phyloP scores from a whole-genome alignment of 2,113 vertebrate species.

The Coptodon rendalli region DNA sequence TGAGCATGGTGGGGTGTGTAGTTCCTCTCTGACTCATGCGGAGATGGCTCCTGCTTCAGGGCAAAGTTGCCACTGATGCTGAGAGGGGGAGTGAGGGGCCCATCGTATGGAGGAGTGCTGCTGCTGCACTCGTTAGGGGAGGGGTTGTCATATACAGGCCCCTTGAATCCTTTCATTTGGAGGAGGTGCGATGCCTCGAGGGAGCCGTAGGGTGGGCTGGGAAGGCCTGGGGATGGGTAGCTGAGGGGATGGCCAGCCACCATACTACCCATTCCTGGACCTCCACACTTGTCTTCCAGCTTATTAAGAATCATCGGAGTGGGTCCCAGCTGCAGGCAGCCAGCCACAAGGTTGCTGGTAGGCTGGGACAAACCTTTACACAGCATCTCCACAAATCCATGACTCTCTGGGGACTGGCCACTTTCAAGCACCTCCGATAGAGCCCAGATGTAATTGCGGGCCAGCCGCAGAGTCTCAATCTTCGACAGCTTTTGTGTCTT shows the following conservation, averaged over 20 bases:
- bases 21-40: slow-evolving; percentile 82
- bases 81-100: slow-evolving; percentile 87
- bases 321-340: slow-evolving; percentile 87
- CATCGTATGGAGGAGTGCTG: slow-evolving; percentile 87
- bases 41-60: slow-evolving; percentile 89
- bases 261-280: slow-evolving; percentile 41
- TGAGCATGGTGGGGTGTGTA: slow-evolving; percentile 68
- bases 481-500: slow-evolving; percentile 97
- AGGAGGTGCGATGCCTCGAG: slow-evolving; percentile 85
- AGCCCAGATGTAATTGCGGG: slow-evolving; percentile 97
- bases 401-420: slow-evolving; percentile 85
- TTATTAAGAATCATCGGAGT: slow-evolving; percentile 75
- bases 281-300: slow-evolving; percentile 79
- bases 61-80: slow-evolving; percentile 93
- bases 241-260: slow-evolving; percentile 73
- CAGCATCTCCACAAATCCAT: slow-evolving; percentile 91
- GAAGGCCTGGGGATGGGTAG: slow-evolving; percentile 89
- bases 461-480: slow-evolving; percentile 91
- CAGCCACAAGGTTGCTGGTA: slow-evolving; percentile 94
- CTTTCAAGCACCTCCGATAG: slow-evolving; percentile 91
- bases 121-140: slow-evolving; percentile 77
- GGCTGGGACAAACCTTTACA: slow-evolving; percentile 98
- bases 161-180: slow-evolving; percentile 88
- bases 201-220: slow-evolving; percentile 91
- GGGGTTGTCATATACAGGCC: slow-evolving; percentile 76